Evolutionary conservation across 1,140 invertebrate genomes (phyloP).

Genomic region (Acromyrmex heyeri): DNA sequence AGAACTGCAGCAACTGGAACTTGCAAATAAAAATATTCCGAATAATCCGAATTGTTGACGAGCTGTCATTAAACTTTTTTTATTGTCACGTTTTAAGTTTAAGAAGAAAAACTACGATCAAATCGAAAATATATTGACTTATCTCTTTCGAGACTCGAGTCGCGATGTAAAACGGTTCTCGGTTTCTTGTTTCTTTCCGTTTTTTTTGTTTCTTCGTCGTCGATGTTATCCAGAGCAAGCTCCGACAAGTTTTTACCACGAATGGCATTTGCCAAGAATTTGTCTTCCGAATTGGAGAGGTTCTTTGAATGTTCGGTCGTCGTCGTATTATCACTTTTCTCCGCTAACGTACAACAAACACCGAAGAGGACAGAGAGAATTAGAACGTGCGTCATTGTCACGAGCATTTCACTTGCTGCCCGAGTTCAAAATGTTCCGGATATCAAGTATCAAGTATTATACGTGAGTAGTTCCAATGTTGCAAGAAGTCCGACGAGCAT

Average conservation of each 20-base stretch:
- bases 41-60: neutral
- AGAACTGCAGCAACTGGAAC: slow-evolving; percentile 76
- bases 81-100: neutral
- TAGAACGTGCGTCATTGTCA: slow-evolving; percentile 50
- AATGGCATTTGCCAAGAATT: slow-evolving; percentile 8
- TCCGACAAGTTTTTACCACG: slow-evolving; percentile 55
- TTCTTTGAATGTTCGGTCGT: slow-evolving; percentile 58
- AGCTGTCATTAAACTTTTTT: neutral
- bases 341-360: slow-evolving; percentile 24
- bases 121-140: slow-evolving; percentile 65
- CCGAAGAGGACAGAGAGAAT: slow-evolving; percentile 14
- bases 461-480: neutral
- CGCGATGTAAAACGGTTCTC: slow-evolving; percentile 58
- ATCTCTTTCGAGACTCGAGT: slow-evolving; percentile 70
- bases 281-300: neutral
- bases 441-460: neutral
- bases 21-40: slow-evolving; percentile 66
- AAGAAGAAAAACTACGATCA: neutral
- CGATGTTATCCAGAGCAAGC: neutral
- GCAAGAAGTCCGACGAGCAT: neutral
- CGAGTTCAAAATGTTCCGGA: neutral
- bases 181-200: slow-evolving; percentile 65
- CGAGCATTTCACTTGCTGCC: neutral
- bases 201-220: slow-evolving; percentile 23
- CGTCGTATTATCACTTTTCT: slow-evolving; percentile 42